phyloP scores from a whole-genome alignment of 2,888 invertebrate genomes.

The Protula sp. region DNA sequence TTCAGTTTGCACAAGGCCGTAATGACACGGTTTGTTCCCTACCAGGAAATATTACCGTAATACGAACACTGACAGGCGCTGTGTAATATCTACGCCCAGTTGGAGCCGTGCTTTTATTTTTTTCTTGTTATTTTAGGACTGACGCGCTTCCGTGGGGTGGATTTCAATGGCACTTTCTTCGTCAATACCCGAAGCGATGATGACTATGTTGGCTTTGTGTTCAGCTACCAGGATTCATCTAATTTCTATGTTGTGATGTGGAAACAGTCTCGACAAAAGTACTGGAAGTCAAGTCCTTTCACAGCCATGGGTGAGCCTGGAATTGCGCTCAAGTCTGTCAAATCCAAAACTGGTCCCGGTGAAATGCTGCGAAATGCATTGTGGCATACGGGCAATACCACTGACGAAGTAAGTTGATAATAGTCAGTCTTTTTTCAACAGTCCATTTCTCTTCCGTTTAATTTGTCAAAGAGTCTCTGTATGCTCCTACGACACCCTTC shows the following conservation, averaged over 20 bases:
- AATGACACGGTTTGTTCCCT: no score
- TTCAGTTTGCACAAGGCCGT: no score
- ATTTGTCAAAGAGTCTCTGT: no score
- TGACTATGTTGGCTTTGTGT: constrained; percentile 93
- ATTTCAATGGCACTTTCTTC: constrained; percentile 92
- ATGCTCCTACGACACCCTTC: no score
- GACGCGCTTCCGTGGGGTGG: constrained; percentile 84
- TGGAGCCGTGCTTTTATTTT: no score
- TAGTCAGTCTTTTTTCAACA: no score
- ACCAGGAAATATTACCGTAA: no score
- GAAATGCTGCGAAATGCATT: constrained; percentile 82
- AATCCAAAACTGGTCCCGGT: constrained; percentile 87
- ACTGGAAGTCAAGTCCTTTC: constrained; percentile 68
- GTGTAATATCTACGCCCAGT: no score
- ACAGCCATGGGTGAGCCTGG: constrained; percentile 88
- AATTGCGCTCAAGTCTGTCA: constrained; percentile 84
- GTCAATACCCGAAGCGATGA: constrained; percentile 88
- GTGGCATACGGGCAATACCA: constrained; percentile 90
- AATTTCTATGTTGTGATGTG: constrained; percentile 95
- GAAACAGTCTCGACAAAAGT: constrained; percentile 89
- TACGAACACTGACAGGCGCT: no score
- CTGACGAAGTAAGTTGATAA: constrained; percentile 75
- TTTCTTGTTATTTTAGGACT: constrained; percentile 59
- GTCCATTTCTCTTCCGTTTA: no score
- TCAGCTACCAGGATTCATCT: constrained; percentile 77